Base-by-base conservation (phyloP, 1,140 invertebrate genomes). In the Tachypleus tridentatus region DNA sequence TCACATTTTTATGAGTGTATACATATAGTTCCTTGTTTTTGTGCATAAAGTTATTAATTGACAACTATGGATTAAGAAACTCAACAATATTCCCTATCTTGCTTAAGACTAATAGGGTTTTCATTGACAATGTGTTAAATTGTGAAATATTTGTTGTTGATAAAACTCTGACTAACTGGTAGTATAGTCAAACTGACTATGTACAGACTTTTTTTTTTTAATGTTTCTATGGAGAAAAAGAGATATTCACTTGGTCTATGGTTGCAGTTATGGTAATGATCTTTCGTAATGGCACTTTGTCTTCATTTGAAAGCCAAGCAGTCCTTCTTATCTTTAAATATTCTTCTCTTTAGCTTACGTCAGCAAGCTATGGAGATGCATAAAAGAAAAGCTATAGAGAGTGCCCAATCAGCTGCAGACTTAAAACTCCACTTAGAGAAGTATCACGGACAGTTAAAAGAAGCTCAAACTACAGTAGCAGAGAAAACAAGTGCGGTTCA, bases 351-450 rank as follows among this genome's bases (percentile, higher is more conserved):
- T 9, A 84, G 87, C 67, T 77, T 94, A 58, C 79, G 92, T 29
- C 91, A 95, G 74, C 91, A 96, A 76, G 89, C 91, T 3, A 93
- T 97, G 87, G 97, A 99, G 77, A 90, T 95, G 85, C 91, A 97
- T 77, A 98, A 98, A 77, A 80, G 96, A 8, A 98, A 98, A 80
- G 94, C 95, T 4, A 93, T 95, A 64, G 93, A 96, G 76, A 74
- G 74, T 67, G 90, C 93, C 3, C 96, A 99, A 76, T 94, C 93
- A 57, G 93, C 95, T 3, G 93, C 93, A 3, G 97, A 99, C 81
- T 82, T 98, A 3, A 98, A 97, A 80, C 82, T 99, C 58, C 94
- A 98, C 85, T 82, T 98, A 67, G 92, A 93, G 86, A 81, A 83
- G 74, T 80, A 70, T 68, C 64, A 71, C 53, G 67, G 67, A 48